phyloP scores from a whole-genome alignment of 1,140 invertebrate genomes.

The Galleria mellonella region DNA sequence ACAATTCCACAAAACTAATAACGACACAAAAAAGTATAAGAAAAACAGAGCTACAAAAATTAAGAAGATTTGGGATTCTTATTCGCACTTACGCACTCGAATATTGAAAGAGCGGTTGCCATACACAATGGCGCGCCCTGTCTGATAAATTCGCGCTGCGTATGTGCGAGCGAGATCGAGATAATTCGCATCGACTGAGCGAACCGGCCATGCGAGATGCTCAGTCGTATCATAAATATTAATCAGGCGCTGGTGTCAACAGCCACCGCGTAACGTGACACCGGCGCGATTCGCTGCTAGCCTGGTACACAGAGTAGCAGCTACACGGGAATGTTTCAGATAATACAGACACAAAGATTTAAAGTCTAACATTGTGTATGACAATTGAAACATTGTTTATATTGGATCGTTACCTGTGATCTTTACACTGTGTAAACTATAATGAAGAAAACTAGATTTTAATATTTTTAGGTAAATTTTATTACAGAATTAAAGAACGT shows the following conservation, averaged over 20 bases:
- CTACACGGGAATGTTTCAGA: slow-evolving; percentile 29
- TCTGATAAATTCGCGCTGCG: slow-evolving; percentile 20
- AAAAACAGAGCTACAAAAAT: slow-evolving; percentile 41
- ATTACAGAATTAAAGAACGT: too few relatives aligned
- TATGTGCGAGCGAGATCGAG: slow-evolving; percentile 43
- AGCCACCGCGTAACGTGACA: slow-evolving; percentile 73
- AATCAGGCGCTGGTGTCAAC: slow-evolving; percentile 73
- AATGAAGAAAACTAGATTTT: too few relatives aligned
- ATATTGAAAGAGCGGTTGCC: slow-evolving; percentile 48
- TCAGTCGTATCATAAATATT: slow-evolving; percentile 73
- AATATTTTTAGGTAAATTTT: too few relatives aligned
- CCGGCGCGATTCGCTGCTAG: slow-evolving; percentile 60
- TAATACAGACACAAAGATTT: slow-evolving; percentile 20
- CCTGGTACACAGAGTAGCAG: slow-evolving; percentile 54
- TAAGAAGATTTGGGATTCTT: slow-evolving; percentile 63
- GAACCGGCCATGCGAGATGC: slow-evolving; percentile 71
- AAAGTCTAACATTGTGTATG: neutral
- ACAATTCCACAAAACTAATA: slow-evolving; percentile 14
- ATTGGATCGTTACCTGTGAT: too few relatives aligned
- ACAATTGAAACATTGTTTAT: too few relatives aligned
- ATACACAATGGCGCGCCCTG: slow-evolving; percentile 39
- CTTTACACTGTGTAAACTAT: too few relatives aligned
- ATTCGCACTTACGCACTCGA: slow-evolving; percentile 62
- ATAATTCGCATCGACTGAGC: slow-evolving; percentile 62
- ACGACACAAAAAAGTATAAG: slow-evolving; percentile 32